A percentile compares a stretch with the other conserved stretches of the same genome.
Evolutionary conservation across 2,113 vertebrate genomes (phyloP).

Genomic region (Chinchilla lanigera): DNA sequence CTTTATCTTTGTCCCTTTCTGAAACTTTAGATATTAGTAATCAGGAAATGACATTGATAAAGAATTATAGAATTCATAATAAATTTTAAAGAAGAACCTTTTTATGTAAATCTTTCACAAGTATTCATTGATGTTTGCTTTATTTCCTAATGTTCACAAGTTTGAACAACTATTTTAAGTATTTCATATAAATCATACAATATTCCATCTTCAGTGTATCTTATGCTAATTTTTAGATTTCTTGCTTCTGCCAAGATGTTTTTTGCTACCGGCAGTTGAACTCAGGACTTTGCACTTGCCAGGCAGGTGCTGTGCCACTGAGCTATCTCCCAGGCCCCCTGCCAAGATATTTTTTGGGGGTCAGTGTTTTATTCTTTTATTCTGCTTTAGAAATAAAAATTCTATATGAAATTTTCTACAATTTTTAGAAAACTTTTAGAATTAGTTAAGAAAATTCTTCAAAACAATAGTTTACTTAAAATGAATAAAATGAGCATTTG

Average conservation of each 20-base stretch:
- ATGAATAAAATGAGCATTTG: neutral
- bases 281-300: no score
- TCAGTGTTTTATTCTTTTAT: slow-evolving; percentile 25
- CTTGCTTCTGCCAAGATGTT: neutral
- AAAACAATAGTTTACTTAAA: neutral
- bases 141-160: slow-evolving; percentile 28
- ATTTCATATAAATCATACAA: neutral
- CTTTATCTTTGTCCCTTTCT: neutral
- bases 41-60: slow-evolving; percentile 27
- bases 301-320: no score
- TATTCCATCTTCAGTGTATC: neutral
- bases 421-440: neutral
- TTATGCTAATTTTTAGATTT: neutral
- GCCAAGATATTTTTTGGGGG: no score
- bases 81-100: neutral
- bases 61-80: neutral
- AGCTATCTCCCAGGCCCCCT: no score
- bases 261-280: neutral
- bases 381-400: slow-evolving; percentile 1
- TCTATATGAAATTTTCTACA: neutral
- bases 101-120: neutral
- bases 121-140: neutral
- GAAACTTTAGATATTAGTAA: slow-evolving; percentile 43
- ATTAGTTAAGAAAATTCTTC: slow-evolving; percentile 19
- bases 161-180: slow-evolving; percentile 1